Evolutionary conservation across 2,888 invertebrate genomes (phyloP), one percentile per base, ranked within the genome.

Genomic region (Polymixis lichenea): DNA sequence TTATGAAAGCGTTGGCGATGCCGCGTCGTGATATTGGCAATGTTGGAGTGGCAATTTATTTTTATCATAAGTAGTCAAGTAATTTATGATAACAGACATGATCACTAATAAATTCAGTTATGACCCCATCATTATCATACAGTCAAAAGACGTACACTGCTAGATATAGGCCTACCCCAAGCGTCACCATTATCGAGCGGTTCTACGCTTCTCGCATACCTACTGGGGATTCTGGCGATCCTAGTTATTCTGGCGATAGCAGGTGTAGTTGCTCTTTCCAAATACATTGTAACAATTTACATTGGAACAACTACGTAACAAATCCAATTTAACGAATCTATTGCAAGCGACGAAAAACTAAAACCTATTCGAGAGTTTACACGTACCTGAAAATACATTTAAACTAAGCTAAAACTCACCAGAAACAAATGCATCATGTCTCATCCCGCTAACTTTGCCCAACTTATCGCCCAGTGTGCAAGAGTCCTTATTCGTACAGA

Each of bases 381-480:
- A 82, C 51, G 55, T 65, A 56, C 6, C 51, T 32, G 32, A 67
- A 69, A 17, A 71, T 55, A 76, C 51, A 65, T 77, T 75, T 32
- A 66, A 85, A 66, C 56, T 71, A 11, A 61, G 51, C 60, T 55
- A 32, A 78, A 72, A 77, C 77, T 73, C 62, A 76, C 67, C 70
- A 70, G 62, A 71, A 61, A 72, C 77, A 71, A 60, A 82, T 82
- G 73, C 77, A 74, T 73, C 85, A 77, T 73, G 82, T 58, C 72
- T 46, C 32, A 43, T 65, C 32, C 56, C 56, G 51, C 32, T 65
- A 88, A 88, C 83, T 89, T 89, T 79, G 74, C 77, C 32, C 67
- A 81, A 87, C 79, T 90, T 83, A 85, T 84, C 83, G 72, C 78
- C 73, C 78, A 66, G 82, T 88, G 83, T 86, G 87, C 68, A 75